Evolutionary conservation across 2,797 vertebrate species (phyloP).

Genomic region (Urophycis tenuis): DNA sequence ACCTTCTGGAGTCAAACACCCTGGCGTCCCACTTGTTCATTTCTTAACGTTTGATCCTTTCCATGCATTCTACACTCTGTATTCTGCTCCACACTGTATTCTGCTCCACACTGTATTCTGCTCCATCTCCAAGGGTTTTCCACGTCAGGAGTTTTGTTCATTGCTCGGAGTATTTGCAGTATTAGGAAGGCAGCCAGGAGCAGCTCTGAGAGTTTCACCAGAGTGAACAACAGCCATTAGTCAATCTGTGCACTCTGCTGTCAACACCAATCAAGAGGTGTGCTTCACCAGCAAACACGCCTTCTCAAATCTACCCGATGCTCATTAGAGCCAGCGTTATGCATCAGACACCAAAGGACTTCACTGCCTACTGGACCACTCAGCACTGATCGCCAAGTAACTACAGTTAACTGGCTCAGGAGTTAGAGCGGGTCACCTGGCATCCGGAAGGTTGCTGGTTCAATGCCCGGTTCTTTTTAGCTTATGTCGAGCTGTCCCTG

Average conservation of each 20-base stretch:
- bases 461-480: not conserved
- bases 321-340: not conserved
- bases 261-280: not conserved
- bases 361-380: not conserved
- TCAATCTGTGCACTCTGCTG: not conserved
- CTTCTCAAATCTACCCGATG: not conserved
- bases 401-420: not conserved
- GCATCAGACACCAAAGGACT: not conserved
- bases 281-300: not conserved
- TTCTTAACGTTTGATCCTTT: not conserved
- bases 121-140: not conserved
- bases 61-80: not conserved
- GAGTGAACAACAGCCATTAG: not conserved
- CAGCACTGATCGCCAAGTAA: not conserved
- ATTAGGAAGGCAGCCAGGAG: not conserved
- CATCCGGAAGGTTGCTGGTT: not conserved
- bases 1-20: not conserved
- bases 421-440: not conserved
- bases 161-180: not conserved
- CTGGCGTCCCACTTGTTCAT: not conserved
- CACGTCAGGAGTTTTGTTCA: not conserved
- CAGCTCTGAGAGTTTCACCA: not conserved
- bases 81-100: accelerated
- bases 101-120: accelerated
- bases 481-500: no score